Base-by-base conservation (phyloP, 2,797 vertebrate species). In the Crypturellus tataupa region DNA sequence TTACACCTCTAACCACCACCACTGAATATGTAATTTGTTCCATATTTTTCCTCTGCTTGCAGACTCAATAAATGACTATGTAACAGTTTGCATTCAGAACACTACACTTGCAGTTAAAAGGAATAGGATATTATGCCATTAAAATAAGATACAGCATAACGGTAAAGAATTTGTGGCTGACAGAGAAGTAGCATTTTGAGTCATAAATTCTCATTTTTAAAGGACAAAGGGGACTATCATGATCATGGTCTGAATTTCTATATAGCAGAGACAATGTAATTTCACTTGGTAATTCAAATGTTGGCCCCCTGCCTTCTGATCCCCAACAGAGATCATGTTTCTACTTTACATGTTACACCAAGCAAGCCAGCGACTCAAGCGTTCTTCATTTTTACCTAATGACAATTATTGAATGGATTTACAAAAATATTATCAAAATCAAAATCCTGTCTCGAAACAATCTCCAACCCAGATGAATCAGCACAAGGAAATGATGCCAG, bases 131-230 rank as follows among this genome's bases (percentile, higher is more conserved):
- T 84, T 84, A 88, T 35, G 81, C 60, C 53, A 68, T 84, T 79
- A 93, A 93, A 93, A 67, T 53, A 85, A 88, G 56, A 70, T 73
- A 84, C 46, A 9, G 24, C 53, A 46, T 39, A 73, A 89, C 10
- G 37, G 60, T 65, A 73, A 85, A 89, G 75, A 82, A 17, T 62
- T 59, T 82, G 53, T 87, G 63, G 81, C 68, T 93, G 90, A 92
- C 53, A 95, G 73, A 31, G 12, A 18, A 87, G 68, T 49, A 80
- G n/a, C 56, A n/a, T 93, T 89, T 62, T 87, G 75, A 90, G 44
- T 68, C 67, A 95, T 46, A 89, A 92, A 95, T 85, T 92, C 79
- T 73, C 44, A 92, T 90, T 90, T 96, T 90, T 70, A 83, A 86
- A 82, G 93, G 83, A 92, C 58, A 69, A 90, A 90, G 90, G 58